Percentiles rank a stretch among this genome's conserved stretches.
Evolutionary conservation across 2,113 vertebrate genomes (phyloP).

Genomic region (Oreotrochilus melanogaster): DNA sequence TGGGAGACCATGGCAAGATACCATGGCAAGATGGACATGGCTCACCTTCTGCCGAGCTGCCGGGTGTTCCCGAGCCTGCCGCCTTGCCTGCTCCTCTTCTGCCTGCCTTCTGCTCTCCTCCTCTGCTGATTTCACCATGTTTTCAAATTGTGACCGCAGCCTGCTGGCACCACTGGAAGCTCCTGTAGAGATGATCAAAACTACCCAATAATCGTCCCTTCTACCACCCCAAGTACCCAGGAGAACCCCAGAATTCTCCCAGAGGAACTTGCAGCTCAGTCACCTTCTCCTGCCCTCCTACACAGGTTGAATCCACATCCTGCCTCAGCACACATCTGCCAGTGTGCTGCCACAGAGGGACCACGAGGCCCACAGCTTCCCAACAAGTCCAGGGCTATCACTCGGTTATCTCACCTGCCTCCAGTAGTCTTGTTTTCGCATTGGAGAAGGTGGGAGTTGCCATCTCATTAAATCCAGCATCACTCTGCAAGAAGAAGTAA

Average conservation of each 20-base stretch:
- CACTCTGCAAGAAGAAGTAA: constrained; percentile 76
- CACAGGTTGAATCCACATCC: background rate
- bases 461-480: constrained; percentile 87
- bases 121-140: constrained; percentile 83
- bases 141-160: constrained; percentile 90
- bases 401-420: constrained; percentile 83
- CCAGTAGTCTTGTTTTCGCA: constrained; percentile 86
- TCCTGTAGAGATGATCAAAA: background rate
- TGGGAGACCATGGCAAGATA: accelerated
- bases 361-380: background rate
- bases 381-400: background rate
- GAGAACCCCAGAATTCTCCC: background rate
- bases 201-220: accelerated
- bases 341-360: background rate
- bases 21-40: accelerated
- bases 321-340: background rate
- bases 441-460: constrained; percentile 85
- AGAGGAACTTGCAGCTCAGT: background rate
- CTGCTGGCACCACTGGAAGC: constrained; percentile 81
- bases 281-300: background rate
- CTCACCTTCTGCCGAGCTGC: constrained; percentile 50
- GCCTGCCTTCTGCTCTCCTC: constrained; percentile 83
- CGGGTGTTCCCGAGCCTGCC: constrained; percentile 77
- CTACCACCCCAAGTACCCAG: background rate
- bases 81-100: constrained; percentile 80